Percentiles rank a stretch among this genome's conserved stretches.
Conservation (phyloP, 2,888 invertebrate genomes). For the Syrphus vitripennis region DNA sequence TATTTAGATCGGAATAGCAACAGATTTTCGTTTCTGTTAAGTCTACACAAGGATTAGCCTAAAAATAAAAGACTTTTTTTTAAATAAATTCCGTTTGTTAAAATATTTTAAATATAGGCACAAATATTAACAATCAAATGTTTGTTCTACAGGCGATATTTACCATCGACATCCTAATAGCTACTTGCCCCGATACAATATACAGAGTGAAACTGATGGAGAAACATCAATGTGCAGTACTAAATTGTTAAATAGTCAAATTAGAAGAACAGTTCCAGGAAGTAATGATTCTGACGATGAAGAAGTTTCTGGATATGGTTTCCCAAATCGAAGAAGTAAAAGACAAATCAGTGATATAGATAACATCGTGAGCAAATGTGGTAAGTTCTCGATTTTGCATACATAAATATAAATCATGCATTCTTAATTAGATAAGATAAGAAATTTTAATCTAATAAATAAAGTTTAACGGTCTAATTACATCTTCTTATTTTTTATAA, state of each 20-base stretch:
- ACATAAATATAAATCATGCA: too few relatives aligned
- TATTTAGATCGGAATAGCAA: too few relatives aligned
- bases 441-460: too few relatives aligned
- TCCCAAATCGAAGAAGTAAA: slow-evolving; percentile 81
- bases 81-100: too few relatives aligned
- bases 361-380: slow-evolving; percentile 72
- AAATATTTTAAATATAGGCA: too few relatives aligned
- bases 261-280: slow-evolving; percentile 73
- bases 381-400: slow-evolving; percentile 51
- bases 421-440: too few relatives aligned
- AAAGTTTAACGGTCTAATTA: too few relatives aligned
- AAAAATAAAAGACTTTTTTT: too few relatives aligned
- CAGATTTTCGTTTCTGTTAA: too few relatives aligned
- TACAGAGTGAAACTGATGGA: slow-evolving; percentile 85
- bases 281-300: slow-evolving; percentile 79
- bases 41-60: too few relatives aligned
- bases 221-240: slow-evolving; percentile 79
- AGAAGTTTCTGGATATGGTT: slow-evolving; percentile 82
- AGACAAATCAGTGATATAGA: slow-evolving; percentile 76
- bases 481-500: too few relatives aligned
- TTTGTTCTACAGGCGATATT: slow-evolving; percentile 83
- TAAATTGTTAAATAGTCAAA: slow-evolving; percentile 73
- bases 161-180: slow-evolving; percentile 92
- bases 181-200: slow-evolving; percentile 88
- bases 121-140: too few relatives aligned